Evolutionary conservation across 2,797 vertebrate genomes (phyloP).

Genomic region (Hemitrygon akajei): DNA sequence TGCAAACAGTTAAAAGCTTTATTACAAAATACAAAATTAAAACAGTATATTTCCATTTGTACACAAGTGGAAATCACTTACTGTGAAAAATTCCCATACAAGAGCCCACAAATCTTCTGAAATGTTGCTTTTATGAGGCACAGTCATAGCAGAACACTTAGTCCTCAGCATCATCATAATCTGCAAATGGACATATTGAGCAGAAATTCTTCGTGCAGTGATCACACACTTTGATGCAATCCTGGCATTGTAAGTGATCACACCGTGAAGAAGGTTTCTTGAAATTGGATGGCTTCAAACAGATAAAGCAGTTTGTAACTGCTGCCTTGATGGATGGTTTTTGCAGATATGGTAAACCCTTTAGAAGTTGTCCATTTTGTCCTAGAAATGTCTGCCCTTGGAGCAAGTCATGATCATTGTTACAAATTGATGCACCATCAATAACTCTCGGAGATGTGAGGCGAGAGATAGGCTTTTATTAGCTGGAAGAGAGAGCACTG

Average conservation of each 20-base stretch:
- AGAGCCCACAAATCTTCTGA: conserved; percentile 6
- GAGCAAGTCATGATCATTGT: conserved; percentile 35
- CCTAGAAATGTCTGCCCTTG: conserved; percentile 62
- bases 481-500: no score
- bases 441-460: no score
- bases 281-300: conserved; percentile 50
- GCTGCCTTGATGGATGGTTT: conserved; percentile 30
- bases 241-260: conserved; percentile 52
- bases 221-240: conserved; percentile 55
- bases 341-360: conserved; percentile 38
- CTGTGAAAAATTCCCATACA: neutral
- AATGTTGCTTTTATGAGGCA: neutral
- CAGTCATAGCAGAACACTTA: conserved; percentile 36
- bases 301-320: conserved; percentile 49
- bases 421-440: no score
- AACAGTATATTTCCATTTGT: conserved; percentile 23
- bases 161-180: conserved; percentile 26
- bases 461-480: no score
- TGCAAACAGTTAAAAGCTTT: conserved; percentile 15
- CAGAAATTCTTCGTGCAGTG: conserved; percentile 51
- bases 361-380: conserved; percentile 54
- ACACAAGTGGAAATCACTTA: neutral
- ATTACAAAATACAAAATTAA: conserved; percentile 37
- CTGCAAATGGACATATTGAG: conserved; percentile 47
- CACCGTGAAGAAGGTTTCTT: conserved; percentile 54